A percentile compares a stretch with the other conserved stretches of the same genome.
Evolutionary conservation across 2,888 invertebrate species (phyloP).

Genomic region (Mylabris sibirica): DNA sequence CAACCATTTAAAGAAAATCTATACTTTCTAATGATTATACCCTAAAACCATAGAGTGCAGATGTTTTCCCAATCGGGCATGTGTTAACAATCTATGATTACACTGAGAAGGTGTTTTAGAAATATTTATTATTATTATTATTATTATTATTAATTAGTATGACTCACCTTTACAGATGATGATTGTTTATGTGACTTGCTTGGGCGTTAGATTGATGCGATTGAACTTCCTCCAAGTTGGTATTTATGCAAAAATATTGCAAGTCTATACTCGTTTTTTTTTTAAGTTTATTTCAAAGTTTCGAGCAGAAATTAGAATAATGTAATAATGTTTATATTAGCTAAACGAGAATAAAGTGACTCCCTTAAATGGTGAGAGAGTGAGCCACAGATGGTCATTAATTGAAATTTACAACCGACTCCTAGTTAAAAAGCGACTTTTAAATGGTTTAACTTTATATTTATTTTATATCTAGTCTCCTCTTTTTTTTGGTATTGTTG

Average conservation of each 20-base stretch:
- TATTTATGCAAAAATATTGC: conserved; percentile 38
- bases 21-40: neutral
- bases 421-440: conserved; percentile 11
- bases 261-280: neutral
- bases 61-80: conserved; percentile 24
- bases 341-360: conserved; percentile 2
- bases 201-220: conserved; percentile 41
- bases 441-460: conserved; percentile 13
- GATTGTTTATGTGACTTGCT: conserved; percentile 41
- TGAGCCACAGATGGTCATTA: conserved; percentile 10
- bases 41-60: conserved; percentile 15
- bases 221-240: conserved; percentile 47
- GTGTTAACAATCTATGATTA: conserved; percentile 23
- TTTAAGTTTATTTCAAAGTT: neutral
- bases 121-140: conserved; percentile 20
- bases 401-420: conserved; percentile 15
- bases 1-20: neutral
- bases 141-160: conserved; percentile 36
- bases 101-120: conserved; percentile 29
- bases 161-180: conserved; percentile 28
- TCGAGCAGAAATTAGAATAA: neutral
- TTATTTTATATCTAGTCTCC: conserved; percentile 7
- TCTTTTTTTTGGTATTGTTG: neutral
- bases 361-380: conserved; percentile 7
- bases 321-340: neutral